Evolutionary conservation across 2,113 vertebrate species (phyloP), one percentile per base, ranked within the genome.

Genomic region (Osmerus eperlanus): DNA sequence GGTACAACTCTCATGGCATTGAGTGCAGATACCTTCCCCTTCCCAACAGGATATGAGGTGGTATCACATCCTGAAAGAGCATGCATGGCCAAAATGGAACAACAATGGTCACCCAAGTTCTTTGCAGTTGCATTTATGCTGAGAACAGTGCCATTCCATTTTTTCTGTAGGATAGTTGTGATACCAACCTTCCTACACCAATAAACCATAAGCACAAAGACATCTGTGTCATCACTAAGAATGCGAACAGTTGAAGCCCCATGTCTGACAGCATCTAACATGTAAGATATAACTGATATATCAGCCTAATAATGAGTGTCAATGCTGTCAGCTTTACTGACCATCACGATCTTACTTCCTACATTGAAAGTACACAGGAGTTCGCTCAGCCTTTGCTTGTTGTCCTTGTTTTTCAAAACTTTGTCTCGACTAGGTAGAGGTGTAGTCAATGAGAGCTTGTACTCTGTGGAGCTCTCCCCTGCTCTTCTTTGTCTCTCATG

Each of bases 131-230:
- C 19, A 71, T 71, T 63, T 32, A 71, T 71, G 59, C 18, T 71
- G 70, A 71, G 70, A 51, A 70, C 58, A 62, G 32, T 63, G 36
- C 60, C 56, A 61, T 28, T 28, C 25, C 25, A 28, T 28, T 28
- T 28, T 28, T 28, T 32, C 19, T 65, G 64, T 36, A n/a, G 64
- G 36, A 51, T 15, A 54, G 41, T 52, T 67, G 41, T 61, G 54
- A 70, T 60, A 23, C 56, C 68, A 9, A 23, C 53, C 54, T 69
- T 69, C 54, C 56, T 4, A 25, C 54, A 59, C 54, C 67, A 69
- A 58, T 59, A 69, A 2, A 69, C 67, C 67, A 69, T 32, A 29
- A 69, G 67, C 52, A 69, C 67, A 69, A 69, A 69, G 21, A 52
- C 54, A 29, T 69, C 16, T 28, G 25, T 28, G 25, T 28, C 25